Base-by-base conservation (phyloP, 1,140 invertebrate species). In the Parasteatoda tepidariorum region DNA sequence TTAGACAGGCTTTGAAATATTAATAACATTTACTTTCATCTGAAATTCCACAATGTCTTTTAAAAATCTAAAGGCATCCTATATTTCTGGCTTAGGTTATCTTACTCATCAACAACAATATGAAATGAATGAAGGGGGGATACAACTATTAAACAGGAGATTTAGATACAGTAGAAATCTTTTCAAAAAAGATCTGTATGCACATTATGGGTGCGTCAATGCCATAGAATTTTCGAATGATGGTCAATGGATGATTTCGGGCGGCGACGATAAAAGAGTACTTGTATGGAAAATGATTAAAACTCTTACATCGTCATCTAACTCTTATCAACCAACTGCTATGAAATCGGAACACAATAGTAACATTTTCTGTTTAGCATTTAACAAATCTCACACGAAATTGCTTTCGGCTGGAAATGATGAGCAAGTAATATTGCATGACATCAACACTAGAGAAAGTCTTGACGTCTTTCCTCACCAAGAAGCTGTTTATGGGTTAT, bases 181-280 rank as follows among this genome's bases (percentile, higher is more conserved):
- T 22, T 97, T 94, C 88, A 92, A 93, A 71, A 94, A 94, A 86
- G 95, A 98, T 91, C 90, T 98, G 22, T 90, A 93, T 76, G 94
- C 94, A 34, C 97, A 98, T 91, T 98, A 93, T 91, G 97, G 97
- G 85, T 98, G 97, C 92, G 95, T 98, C 30, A 98, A 98, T 92
- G 96, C 96, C 30, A 94, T 98, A 85, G 97, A 98, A 89, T 98
- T 98, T 91, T 97, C 95, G 4, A 92, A 92, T 70, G 92, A 95
- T 89, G 96, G 96, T 84, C 92, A 95, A 88, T 92, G 93, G 78
- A 91, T 98, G 66, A 92, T 94, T 83, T 98, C 96, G 87, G 96
- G 95, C 87, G 96, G 97, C 38, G 97, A 98, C 92, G 96, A 98
- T 87, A 92, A 94, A 87, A 91, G 96, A 85, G 94, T 98, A 24